A percentile compares a stretch with the other conserved stretches of the same genome.
These are phyloP conservation scores for Drosophila setosimentum DNA, from an alignment of 2,888 invertebrate species.

Conservation along the genomic window DNA sequence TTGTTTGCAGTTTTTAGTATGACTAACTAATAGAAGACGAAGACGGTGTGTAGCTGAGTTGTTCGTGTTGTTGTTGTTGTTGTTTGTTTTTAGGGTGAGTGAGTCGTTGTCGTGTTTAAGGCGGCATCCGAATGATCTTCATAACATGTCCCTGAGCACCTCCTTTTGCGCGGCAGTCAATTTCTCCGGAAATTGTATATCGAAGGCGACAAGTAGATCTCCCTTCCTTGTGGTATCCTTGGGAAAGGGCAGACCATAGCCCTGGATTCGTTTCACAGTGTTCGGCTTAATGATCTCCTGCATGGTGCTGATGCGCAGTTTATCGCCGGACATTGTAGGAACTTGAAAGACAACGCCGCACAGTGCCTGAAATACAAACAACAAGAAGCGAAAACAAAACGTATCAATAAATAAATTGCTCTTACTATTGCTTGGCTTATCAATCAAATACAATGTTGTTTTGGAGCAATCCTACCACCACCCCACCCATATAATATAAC, in stretches of 20 bases:
- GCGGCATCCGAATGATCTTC: constrained; percentile 78
- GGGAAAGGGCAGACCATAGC: constrained; percentile 96
- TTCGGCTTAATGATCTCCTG: constrained; percentile 96
- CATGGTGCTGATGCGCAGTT: constrained; percentile 92
- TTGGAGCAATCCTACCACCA: neutral
- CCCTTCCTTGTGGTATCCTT: constrained; percentile 96
- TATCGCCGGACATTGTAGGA: constrained; percentile 95
- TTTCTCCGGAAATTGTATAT: constrained; percentile 96
- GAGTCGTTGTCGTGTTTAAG: constrained; percentile 45
- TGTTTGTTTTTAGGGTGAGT: constrained; percentile 15
- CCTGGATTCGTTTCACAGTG: constrained; percentile 94
- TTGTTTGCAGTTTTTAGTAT: constrained; percentile 42
- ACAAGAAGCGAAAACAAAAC: constrained; percentile 64
- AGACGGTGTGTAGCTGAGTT: constrained; percentile 5
- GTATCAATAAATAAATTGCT: constrained; percentile 71
- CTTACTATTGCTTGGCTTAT: constrained; percentile 45
- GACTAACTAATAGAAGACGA: constrained; percentile 47
- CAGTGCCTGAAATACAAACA: constrained; percentile 90
- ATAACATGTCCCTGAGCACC: constrained; percentile 94
- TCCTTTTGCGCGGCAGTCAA: constrained; percentile 93
- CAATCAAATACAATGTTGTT: constrained; percentile 62
- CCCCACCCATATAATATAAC: constrained; percentile 32
- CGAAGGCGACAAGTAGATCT: constrained; percentile 96
- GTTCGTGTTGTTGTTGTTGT: neutral
- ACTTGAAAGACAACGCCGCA: constrained; percentile 96